These are phyloP conservation scores for Aulostomus chinensis DNA, from an alignment of 2,797 vertebrate genomes.

Conservation along the genomic window DNA sequence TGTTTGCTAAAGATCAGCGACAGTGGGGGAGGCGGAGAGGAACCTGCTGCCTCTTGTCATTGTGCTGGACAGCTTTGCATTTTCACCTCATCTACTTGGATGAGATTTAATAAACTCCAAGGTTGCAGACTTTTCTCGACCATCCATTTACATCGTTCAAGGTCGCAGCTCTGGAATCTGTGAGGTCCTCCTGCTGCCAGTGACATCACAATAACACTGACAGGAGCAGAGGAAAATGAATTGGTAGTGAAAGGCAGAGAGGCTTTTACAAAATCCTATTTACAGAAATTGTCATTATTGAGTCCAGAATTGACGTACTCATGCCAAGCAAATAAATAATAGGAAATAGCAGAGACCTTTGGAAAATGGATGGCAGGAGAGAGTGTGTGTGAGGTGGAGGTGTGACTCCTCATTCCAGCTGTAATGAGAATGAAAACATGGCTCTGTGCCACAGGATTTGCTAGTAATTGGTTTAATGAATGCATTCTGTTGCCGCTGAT, in stretches of 20 bases:
- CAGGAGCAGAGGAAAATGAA: no score
- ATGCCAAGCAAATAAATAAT: constrained; percentile 13
- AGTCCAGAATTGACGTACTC: constrained; percentile 12
- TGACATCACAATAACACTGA: constrained; percentile 13
- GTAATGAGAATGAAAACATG: constrained; percentile 69
- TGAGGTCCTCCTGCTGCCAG: constrained; percentile 10
- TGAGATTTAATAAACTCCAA: constrained; percentile 30
- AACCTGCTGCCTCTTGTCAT: not conserved
- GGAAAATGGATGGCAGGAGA: constrained; percentile 16
- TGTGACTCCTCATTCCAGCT: constrained; percentile 50
- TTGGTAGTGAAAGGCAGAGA: no score
- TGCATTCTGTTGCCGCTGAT: constrained; percentile 74
- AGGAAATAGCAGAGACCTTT: constrained; percentile 21
- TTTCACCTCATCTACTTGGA: constrained; percentile 8
- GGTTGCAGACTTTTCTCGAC: constrained; percentile 13
- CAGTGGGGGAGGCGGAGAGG: no score
- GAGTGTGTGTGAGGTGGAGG: constrained; percentile 36
- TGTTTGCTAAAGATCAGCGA: no score
- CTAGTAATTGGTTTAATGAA: constrained; percentile 77
- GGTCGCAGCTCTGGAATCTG: constrained; percentile 19
- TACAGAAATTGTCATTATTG: not conserved
- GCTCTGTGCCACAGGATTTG: constrained; percentile 62
- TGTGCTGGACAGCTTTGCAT: constrained; percentile 4
- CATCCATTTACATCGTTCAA: constrained; percentile 30
- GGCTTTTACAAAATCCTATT: no score